Evolutionary conservation across 1,140 invertebrate genomes (phyloP).

Genomic region (Armadillidium nasatum): DNA sequence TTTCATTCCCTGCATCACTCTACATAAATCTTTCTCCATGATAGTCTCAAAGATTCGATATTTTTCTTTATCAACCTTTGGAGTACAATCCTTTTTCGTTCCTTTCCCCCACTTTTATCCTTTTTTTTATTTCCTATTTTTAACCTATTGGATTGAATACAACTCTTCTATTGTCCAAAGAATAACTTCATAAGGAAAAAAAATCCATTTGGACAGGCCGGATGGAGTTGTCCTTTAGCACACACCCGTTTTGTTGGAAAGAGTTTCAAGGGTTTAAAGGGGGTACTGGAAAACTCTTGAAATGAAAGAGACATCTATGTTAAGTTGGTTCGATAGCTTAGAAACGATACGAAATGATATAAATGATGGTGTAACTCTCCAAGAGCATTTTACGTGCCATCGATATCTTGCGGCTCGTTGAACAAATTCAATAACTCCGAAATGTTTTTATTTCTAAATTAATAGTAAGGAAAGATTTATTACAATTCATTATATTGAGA

Average conservation of each 20-base stretch:
- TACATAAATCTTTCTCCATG: neutral
- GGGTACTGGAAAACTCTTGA: neutral
- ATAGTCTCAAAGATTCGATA: too few relatives aligned
- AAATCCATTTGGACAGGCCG: neutral
- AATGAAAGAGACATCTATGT: neutral
- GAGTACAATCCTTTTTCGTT: too few relatives aligned
- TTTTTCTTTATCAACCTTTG: too few relatives aligned
- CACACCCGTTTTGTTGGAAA: neutral
- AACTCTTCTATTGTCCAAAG: neutral
- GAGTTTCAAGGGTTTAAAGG: neutral
- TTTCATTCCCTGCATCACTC: neutral
- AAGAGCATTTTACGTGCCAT: neutral
- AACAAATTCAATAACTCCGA: neutral
- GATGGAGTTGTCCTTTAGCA: neutral
- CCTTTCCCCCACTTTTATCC: too few relatives aligned
- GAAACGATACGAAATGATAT: neutral
- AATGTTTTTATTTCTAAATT: neutral
- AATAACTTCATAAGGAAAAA: neutral
- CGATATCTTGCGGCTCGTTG: neutral
- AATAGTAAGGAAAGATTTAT: conserved; percentile 1
- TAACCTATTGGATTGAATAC: neutral
- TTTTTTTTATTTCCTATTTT: neutral
- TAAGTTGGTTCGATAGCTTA: neutral
- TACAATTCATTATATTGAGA: neutral
- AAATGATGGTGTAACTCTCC: neutral